Percentiles rank a stretch among this genome's conserved stretches.
phyloP scores from a whole-genome alignment of 2,797 vertebrate species.

The Thripadectes ignobilis region DNA sequence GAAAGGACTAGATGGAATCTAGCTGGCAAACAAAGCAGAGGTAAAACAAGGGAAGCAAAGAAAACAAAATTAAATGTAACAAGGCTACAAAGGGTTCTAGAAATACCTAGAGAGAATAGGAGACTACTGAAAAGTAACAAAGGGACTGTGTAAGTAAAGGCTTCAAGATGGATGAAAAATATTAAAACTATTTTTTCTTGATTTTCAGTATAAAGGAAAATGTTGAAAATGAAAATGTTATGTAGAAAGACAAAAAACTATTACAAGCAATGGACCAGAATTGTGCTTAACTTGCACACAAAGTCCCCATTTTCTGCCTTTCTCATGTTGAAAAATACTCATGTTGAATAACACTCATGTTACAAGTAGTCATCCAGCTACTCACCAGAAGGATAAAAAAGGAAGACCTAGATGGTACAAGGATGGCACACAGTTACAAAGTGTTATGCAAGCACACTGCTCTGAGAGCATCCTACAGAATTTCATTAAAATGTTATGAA shows the following conservation, averaged over 20 bases:
- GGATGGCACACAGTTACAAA: neutral
- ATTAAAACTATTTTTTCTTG: neutral
- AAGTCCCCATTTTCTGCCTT: neutral
- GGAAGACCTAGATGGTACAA: neutral
- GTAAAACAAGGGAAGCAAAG: neutral
- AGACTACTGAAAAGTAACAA: neutral
- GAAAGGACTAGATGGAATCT: constrained; percentile 1
- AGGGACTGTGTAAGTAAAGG: neutral
- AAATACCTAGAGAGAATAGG: constrained; percentile 19
- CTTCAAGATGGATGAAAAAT: neutral
- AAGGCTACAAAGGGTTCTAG: neutral
- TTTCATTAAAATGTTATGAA: neutral
- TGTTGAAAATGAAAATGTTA: neutral
- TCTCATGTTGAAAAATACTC: neutral
- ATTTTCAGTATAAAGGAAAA: constrained; percentile 2
- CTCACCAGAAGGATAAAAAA: neutral
- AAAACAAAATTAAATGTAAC: constrained; percentile 1
- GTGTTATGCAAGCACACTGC: neutral
- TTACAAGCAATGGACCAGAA: neutral
- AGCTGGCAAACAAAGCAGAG: neutral
- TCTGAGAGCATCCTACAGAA: neutral
- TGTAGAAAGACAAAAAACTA: neutral
- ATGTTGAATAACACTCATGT: neutral
- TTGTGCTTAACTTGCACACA: neutral
- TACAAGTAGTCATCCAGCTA: neutral